These are phyloP conservation scores for Strigops habroptila DNA, from an alignment of 2,113 vertebrate genomes.

Conservation along the genomic window DNA sequence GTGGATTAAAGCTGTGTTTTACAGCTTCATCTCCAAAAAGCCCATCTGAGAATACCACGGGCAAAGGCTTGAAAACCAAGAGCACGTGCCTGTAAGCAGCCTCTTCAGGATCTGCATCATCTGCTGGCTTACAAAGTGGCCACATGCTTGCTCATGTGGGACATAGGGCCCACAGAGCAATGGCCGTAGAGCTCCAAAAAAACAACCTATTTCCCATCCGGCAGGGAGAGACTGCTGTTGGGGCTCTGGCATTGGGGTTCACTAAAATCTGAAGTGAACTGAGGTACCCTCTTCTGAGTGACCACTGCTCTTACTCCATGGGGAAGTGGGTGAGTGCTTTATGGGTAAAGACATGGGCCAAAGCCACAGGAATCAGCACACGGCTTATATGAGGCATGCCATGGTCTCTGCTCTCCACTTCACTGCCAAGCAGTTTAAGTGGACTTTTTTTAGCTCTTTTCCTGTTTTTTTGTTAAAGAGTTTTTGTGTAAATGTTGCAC, in stretches of 20 bases:
- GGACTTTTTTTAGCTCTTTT: neutral
- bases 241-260: neutral
- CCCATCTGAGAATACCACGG: neutral
- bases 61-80: neutral
- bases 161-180: neutral
- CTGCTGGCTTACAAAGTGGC: neutral
- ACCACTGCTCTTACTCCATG: neutral
- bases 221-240: neutral
- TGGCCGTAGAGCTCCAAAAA: accelerated
- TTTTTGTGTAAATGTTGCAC: neutral
- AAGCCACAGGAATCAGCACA: neutral
- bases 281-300: neutral
- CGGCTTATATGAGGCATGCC: neutral
- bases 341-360: neutral
- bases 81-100: neutral
- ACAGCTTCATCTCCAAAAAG: neutral
- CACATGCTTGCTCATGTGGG: neutral
- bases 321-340: neutral
- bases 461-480: neutral
- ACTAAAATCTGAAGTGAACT: neutral
- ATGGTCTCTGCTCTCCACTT: neutral
- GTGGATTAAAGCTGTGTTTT: neutral
- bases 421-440: neutral
- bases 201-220: neutral
- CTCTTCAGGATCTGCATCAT: neutral